Evolutionary conservation across 2,797 vertebrate species (phyloP), one percentile per base, ranked within the genome.

Genomic region (Hoplostethus atlanticus): DNA sequence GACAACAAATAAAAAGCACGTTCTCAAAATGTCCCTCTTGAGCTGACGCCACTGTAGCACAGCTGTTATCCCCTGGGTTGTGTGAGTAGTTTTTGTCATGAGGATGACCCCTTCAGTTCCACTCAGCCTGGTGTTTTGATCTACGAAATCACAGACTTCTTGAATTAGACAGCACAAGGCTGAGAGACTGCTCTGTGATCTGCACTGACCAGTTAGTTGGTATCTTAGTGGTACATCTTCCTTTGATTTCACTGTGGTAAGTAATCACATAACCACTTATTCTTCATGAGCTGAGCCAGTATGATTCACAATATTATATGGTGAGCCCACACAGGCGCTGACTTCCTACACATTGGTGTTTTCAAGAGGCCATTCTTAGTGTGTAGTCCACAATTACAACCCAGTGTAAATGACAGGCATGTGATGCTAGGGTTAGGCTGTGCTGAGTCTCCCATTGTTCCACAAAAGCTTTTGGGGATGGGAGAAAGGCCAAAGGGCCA

Each of bases 61-160:
- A 51, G 59, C 16, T 38, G 57, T 64, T 61, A n/a, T 9, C 16
- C 10, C 42, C 44, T 71, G 5, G 9, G 55, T 28, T 60, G 36
- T 56, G 28, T 66, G 58, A 13, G 25, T 4, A 25, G 28, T 36
- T 63, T 66, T 8, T 17, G 40, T 52, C 15, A 13, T 21, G 36
- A 42, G 10, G 30, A 17, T 50, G 46, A 28, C 53, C 44, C 30
- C 13, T 50, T 13, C 17, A 40, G 31, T 44, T 47, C 46, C 46
- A 47, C 15, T 16, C 16, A 15, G 46, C 13, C 55, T 71, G 64
- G 38, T 69, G 13, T 21, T 69, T 42, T 47, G 57, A 77, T 71
- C 74, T 80, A 79, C 13, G 2, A 76, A 83, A 59, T 61, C 63
- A 77, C 64, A 21, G 59, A 63, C 68, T 69, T 84, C 64, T 59